These are phyloP conservation scores for Clarias magur DNA, from an alignment of 2,113 vertebrate genomes.

Conservation along the genomic window DNA sequence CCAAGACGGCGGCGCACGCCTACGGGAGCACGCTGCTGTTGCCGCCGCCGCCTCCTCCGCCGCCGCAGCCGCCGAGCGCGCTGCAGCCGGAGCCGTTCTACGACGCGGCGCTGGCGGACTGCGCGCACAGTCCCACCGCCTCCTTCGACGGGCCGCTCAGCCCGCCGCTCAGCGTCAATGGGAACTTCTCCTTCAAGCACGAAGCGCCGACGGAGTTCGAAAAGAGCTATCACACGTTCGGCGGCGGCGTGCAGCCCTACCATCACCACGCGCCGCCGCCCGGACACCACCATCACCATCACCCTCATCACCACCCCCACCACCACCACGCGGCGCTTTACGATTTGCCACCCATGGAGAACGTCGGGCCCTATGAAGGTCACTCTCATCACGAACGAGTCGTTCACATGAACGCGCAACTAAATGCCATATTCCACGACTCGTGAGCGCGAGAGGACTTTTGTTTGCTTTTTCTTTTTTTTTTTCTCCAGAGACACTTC, in stretches of 20 bases:
- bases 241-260: conserved; percentile 65
- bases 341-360: conserved; percentile 89
- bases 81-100: conserved; percentile 83
- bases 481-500: conserved; percentile 59
- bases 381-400: conserved; percentile 92
- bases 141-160: conserved; percentile 93
- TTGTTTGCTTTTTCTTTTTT: not conserved
- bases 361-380: conserved; percentile 88
- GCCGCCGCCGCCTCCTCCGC: conserved; percentile 1
- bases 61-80: conserved; percentile 7
- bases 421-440: conserved; percentile 97
- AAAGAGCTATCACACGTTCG: conserved; percentile 87
- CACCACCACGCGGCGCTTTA: conserved; percentile 83
- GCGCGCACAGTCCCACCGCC: conserved; percentile 74
- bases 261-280: conserved; percentile 84
- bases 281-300: conserved; percentile 66
- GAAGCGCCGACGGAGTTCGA: conserved; percentile 86
- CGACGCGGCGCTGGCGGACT: conserved; percentile 86
- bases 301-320: conserved; percentile 85
- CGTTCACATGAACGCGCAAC: conserved; percentile 92
- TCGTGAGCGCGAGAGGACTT: conserved; percentile 66
- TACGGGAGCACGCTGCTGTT: conserved; percentile 72
- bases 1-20: conserved; percentile 86
- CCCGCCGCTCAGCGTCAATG: conserved; percentile 95
- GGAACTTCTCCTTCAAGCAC: conserved; percentile 98